Evolutionary conservation across 2,888 invertebrate species (phyloP), one percentile per base, ranked within the genome.

Genomic region (Griposia aprilina): DNA sequence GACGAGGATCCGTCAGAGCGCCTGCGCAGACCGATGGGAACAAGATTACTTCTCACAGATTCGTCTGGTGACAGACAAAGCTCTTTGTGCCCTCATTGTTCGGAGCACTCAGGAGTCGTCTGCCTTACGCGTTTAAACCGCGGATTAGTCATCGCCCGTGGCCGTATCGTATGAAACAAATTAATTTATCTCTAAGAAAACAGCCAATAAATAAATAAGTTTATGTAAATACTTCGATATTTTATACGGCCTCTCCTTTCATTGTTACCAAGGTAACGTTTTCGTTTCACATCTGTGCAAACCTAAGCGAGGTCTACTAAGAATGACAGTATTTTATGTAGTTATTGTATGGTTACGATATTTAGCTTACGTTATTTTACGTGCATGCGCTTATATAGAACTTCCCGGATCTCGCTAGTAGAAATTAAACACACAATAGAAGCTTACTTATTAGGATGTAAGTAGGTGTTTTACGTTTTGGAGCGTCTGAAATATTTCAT

Each of bases 41-140:
- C 92, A 84, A 93, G 92, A 95, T 95, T 94, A 94, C 93, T 93
- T 93, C 94, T 90, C 91, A 92, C 92, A 92, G 91, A 91, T 91
- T 91, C 89, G 89, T 87, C 90, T 89, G 93, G 91, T 93, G 94
- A 95, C 93, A 92, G 93, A 94, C 94, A 92, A 90, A 92, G 91
- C 90, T 91, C 90, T 92, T 92, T 93, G 92, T 93, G 89, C 80
- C 88, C 82, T 87, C 89, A 91, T 92, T 92, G 92, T 92, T 89
- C 79, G 85, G 71, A 83, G 90, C 91, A 92, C 91, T 92, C 89
- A 78, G 82, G 74, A 82, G 82, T 72, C 81, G 80, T 87, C 82
- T 89, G 80, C 80, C 65, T 80, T 62, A 85, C 80, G 84, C 74
- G 87, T 78, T 90, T 89, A 81, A 84, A 80, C 77, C 79, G 71